Base-by-base conservation (phyloP, 2,888 invertebrate genomes). In the Charanyca ferruginea region DNA sequence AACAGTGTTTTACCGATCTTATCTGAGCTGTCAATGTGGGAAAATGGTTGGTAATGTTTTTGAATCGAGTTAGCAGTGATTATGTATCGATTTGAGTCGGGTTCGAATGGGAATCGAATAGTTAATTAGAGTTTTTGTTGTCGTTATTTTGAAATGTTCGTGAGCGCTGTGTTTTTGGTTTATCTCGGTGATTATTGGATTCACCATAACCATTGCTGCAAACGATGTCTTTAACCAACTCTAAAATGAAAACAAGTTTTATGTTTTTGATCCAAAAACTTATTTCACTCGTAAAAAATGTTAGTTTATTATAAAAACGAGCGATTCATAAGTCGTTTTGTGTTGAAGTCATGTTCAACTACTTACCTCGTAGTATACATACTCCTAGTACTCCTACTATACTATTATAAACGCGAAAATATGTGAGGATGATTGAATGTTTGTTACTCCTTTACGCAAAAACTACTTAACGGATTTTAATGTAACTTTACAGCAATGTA, bases 1-100 rank as follows among this genome's bases (percentile, higher is more conserved):
- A 42, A 66, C 66, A 66, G 48, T 74, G 72, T 75, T 59, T 58
- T 63, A 74, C 75, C 20, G 76, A 75, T 75, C 44, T 66, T 77
- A 72, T 79, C 77, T 70, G 28, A 32, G 47, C 54, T 78, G 59
- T 68, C 70, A 49, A 49, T 62, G 38, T 41, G 23, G 47, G 51
- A 54, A 55, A 65, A 70, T 32, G 32, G 9, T 65, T 57, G 66
- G 32, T 61, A 48, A 53, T 74, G 66, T 79, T 60, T 62, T 49
- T n/a, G n/a, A 55, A 58, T 58, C 20, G 53, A 42, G 48, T 69
- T 28, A 48, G 22, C 35, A 35, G 22, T 28, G 57, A 66, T 76
- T 66, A 61, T 59, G 20, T 23, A 59, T 54, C 66, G 76, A 66
- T 61, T 55, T 16, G 38, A 44, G 22, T 22, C 44, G 22, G 44